phyloP scores from a whole-genome alignment of 2,797 vertebrate genomes.

The Neostethus bicornis region DNA sequence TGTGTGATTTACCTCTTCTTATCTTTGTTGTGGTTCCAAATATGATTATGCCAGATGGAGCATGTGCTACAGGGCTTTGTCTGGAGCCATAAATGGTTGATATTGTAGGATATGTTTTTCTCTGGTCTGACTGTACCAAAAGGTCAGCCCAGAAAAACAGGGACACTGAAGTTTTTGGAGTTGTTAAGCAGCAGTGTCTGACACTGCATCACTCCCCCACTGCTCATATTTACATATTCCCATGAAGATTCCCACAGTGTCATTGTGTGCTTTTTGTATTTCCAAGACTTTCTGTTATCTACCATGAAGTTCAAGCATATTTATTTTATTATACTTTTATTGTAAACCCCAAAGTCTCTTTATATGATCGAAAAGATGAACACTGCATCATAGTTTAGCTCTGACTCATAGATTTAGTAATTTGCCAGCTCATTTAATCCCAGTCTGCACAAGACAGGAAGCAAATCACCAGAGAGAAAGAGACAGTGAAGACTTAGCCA shows the following conservation, averaged over 20 bases:
- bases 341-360: slow-evolving; percentile 9
- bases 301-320: slow-evolving; percentile 11
- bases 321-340: slow-evolving; percentile 7
- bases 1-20: slow-evolving; percentile 66
- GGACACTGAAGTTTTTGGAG: slow-evolving; percentile 36
- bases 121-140: slow-evolving; percentile 34
- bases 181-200: slow-evolving; percentile 47
- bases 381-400: slow-evolving; percentile 21
- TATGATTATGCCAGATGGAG: slow-evolving; percentile 72
- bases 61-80: slow-evolving; percentile 55
- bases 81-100: slow-evolving; percentile 61
- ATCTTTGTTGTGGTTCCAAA: slow-evolving; percentile 75
- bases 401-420: slow-evolving; percentile 35
- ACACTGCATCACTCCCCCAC: slow-evolving; percentile 54
- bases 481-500: slow-evolving; percentile 26
- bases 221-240: slow-evolving; percentile 49
- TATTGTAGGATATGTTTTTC: slow-evolving; percentile 63
- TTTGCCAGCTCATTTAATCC: slow-evolving; percentile 36
- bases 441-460: slow-evolving; percentile 31
- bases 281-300: too few relatives aligned
- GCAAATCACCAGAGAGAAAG: slow-evolving; percentile 22
- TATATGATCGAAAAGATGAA: slow-evolving; percentile 37
- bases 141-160: slow-evolving; percentile 64
- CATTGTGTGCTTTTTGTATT: slow-evolving; percentile 18
- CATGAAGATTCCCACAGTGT: slow-evolving; percentile 27